A percentile compares a stretch with the other conserved stretches of the same genome.
phyloP scores from a whole-genome alignment of 2,888 invertebrate genomes.

The Aricia artaxerxes region DNA sequence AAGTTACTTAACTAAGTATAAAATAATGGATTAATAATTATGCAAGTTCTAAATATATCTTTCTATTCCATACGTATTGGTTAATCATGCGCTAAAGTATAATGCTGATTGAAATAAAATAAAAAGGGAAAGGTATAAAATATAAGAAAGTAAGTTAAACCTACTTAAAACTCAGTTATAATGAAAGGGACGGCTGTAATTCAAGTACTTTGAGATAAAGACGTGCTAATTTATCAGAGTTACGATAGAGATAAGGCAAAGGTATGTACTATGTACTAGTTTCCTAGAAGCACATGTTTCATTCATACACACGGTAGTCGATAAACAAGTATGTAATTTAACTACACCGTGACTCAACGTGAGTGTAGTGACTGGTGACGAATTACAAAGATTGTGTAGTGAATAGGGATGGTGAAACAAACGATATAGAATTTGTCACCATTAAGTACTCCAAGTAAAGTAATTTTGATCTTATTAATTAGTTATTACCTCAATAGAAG shows the following conservation, averaged over 20 bases:
- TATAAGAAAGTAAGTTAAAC: background rate
- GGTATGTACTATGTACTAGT: background rate
- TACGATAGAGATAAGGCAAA: constrained; percentile 27
- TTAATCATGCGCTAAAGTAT: no score
- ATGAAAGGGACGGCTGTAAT: background rate
- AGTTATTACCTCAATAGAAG: no score
- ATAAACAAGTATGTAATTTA: constrained; percentile 45
- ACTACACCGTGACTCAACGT: constrained; percentile 44
- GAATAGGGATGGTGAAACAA: background rate
- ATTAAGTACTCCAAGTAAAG: background rate
- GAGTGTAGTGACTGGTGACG: constrained; percentile 37
- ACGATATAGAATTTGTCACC: constrained; percentile 2
- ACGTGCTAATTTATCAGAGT: constrained; percentile 14
- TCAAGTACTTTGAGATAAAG: constrained; percentile 19
- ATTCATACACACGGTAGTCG: constrained; percentile 37
- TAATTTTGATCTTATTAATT: background rate
- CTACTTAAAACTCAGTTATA: background rate
- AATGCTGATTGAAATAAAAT: background rate
- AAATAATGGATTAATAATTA: no score
- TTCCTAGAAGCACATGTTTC: constrained; percentile 26
- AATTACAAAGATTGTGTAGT: constrained; percentile 25
- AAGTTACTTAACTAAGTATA: no score
- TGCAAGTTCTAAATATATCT: no score
- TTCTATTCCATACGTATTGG: no score
- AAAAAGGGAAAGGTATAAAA: background rate